Evolutionary conservation across 2,888 invertebrate species (phyloP).

Genomic region (Nymphalis c-album): DNA sequence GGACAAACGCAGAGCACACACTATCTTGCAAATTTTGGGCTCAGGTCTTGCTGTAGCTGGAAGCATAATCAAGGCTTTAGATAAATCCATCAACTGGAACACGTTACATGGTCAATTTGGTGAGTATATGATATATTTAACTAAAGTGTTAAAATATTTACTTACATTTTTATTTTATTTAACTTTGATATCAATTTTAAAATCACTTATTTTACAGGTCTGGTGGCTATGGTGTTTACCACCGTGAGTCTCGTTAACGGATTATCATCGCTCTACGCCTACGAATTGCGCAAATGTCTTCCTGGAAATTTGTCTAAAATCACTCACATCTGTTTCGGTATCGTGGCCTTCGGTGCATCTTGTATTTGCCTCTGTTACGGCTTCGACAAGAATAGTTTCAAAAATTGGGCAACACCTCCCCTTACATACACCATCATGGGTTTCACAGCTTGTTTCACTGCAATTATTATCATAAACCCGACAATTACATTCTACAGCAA

Average conservation of each 20-base stretch:
- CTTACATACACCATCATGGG: constrained; percentile 49
- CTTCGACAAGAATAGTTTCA: constrained; percentile 53
- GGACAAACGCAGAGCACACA: constrained; percentile 62
- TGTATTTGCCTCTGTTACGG: constrained; percentile 56
- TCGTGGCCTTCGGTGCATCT: constrained; percentile 53
- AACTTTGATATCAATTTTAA: background rate
- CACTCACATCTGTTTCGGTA: constrained; percentile 59
- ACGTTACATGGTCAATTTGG: constrained; percentile 61
- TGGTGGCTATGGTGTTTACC: constrained; percentile 63
- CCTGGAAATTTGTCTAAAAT: constrained; percentile 55
- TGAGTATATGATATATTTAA: constrained; percentile 31
- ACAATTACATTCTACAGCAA: constrained; percentile 51
- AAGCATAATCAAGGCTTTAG: constrained; percentile 55
- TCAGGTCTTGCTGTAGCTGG: constrained; percentile 63
- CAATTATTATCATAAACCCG: constrained; percentile 57
- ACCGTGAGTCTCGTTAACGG: constrained; percentile 58
- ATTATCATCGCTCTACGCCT: constrained; percentile 56
- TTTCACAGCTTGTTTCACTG: constrained; percentile 48
- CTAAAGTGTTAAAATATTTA: background rate
- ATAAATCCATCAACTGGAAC: constrained; percentile 51
- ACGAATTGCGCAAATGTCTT: constrained; percentile 51
- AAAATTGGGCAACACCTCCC: constrained; percentile 48
- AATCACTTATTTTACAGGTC: constrained; percentile 46
- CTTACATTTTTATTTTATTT: background rate
- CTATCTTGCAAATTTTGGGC: constrained; percentile 61